phyloP scores from a whole-genome alignment of 2,113 vertebrate genomes.

The Entelurus aequoreus region DNA sequence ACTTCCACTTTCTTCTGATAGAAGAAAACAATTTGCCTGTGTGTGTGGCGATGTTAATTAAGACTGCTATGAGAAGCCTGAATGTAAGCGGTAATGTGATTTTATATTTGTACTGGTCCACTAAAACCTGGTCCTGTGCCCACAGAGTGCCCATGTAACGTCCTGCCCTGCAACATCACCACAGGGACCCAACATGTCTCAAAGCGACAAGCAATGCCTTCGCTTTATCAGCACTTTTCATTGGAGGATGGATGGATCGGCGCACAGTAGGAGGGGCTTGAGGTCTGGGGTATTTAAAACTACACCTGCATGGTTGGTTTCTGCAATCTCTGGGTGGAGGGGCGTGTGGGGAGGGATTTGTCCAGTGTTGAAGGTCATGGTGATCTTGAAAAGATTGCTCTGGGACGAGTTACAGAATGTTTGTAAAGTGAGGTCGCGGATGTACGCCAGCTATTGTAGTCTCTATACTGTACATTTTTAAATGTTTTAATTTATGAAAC shows the following conservation, averaged over 20 bases:
- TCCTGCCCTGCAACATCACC: conserved; percentile 27
- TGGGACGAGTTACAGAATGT: conserved; percentile 13
- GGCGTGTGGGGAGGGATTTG: background rate
- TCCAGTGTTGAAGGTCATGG: conserved; percentile 3
- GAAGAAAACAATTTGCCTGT: too few relatives aligned
- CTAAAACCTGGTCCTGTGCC: background rate
- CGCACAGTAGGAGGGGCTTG: conserved; percentile 15
- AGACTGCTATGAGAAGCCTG: too few relatives aligned
- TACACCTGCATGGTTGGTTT: conserved; percentile 22
- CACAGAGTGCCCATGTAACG: conserved; percentile 62
- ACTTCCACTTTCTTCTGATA: background rate
- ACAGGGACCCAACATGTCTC: conserved; percentile 41
- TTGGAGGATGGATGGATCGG: conserved; percentile 25
- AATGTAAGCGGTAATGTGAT: too few relatives aligned
- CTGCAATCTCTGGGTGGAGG: conserved; percentile 1
- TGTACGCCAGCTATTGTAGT: conserved; percentile 38
- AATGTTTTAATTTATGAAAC: conserved; percentile 65
- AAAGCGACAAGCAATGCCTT: conserved; percentile 27
- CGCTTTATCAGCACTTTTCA: conserved; percentile 58
- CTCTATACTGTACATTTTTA: conserved; percentile 59
- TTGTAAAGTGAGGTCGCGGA: conserved; percentile 40
- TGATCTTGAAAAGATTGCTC: conserved; percentile 12
- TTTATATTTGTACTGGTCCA: background rate
- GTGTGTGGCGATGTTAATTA: background rate
- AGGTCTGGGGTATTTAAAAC: conserved; percentile 11